Evolutionary conservation across 2,113 vertebrate genomes (phyloP).

Genomic region (Chinchilla lanigera): DNA sequence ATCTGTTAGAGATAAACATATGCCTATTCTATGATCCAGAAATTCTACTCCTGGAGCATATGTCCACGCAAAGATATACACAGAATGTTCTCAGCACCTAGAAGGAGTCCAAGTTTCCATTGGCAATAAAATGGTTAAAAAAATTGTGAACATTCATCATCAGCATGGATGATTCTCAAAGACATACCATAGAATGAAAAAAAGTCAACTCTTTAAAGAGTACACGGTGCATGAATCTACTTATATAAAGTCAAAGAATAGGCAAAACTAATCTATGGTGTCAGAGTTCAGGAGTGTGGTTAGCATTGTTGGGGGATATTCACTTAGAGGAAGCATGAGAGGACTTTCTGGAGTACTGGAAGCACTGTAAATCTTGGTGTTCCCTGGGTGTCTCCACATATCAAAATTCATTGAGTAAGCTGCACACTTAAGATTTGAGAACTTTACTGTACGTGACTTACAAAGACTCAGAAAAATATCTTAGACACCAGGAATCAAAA

Average conservation of each 20-base stretch:
- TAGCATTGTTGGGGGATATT: background rate
- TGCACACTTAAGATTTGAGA: background rate
- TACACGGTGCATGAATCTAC: background rate
- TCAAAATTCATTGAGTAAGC: background rate
- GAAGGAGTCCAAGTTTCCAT: background rate
- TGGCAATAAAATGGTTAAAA: background rate
- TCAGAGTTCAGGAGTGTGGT: background rate
- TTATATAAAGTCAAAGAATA: background rate
- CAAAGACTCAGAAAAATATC: constrained; percentile 13
- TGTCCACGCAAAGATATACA: background rate
- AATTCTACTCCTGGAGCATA: background rate
- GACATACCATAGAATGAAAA: background rate
- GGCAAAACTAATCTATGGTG: background rate
- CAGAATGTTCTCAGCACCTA: background rate
- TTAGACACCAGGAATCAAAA: background rate
- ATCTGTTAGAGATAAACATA: background rate
- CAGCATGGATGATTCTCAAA: background rate
- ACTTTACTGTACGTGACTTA: background rate
- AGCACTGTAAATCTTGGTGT: background rate
- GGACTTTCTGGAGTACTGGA: background rate
- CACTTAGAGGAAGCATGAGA: background rate
- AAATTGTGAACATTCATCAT: background rate
- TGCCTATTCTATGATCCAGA: background rate
- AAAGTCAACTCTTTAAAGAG: background rate
- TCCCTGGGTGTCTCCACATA: background rate